A percentile compares a stretch with the other conserved stretches of the same genome.
phyloP scores from a whole-genome alignment of 1,140 invertebrate genomes.

The Camponotus pennsylvanicus region DNA sequence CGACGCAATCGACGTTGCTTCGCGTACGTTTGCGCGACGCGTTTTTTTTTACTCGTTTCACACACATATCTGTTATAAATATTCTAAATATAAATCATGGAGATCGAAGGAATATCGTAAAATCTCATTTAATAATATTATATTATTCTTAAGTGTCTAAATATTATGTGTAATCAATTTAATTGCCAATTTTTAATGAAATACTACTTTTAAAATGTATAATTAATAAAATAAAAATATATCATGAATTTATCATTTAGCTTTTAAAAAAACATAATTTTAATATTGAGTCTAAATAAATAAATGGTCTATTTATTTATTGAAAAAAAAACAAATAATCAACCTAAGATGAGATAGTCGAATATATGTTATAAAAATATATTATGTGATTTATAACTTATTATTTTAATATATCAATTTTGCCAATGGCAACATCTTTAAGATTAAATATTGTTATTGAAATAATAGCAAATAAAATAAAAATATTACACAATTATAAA shows the following conservation, averaged over 20 bases:
- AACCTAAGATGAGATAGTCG: too few species aligned
- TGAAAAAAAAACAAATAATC: neutral
- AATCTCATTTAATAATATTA: neutral
- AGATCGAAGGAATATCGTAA: too few species aligned
- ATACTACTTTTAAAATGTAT: neutral
- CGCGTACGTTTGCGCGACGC: conserved; percentile 16
- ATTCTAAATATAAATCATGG: neutral
- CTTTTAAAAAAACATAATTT: neutral
- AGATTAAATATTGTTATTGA: neutral
- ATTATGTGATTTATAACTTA: too few species aligned
- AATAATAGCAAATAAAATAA: neutral
- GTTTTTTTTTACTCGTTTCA: neutral
- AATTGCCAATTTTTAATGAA: neutral
- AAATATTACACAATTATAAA: neutral
- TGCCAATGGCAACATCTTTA: neutral
- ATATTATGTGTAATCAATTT: neutral
- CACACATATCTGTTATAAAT: neutral
- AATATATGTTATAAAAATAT: too few species aligned
- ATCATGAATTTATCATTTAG: neutral
- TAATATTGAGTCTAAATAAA: neutral
- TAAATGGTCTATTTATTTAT: neutral
- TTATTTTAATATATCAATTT: too few species aligned
- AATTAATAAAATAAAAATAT: neutral
- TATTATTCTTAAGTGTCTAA: neutral
- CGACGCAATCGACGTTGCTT: conserved; percentile 77